Evolutionary conservation across 2,113 vertebrate species (phyloP).

Genomic region (Nerophis ophidion): DNA sequence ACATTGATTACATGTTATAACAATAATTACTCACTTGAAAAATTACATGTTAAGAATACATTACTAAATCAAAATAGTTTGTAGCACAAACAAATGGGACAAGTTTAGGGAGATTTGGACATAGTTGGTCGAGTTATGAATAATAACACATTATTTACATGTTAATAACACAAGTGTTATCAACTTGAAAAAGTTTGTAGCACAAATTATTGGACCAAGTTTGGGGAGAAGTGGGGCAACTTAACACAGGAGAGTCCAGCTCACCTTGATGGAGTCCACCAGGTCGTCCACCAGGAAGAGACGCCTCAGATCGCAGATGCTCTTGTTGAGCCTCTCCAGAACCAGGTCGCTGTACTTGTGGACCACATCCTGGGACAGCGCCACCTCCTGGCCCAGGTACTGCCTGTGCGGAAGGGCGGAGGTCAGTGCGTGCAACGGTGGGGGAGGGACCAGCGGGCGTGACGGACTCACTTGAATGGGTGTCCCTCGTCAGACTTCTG

Average conservation of each 20-base stretch:
- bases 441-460: neutral
- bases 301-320: constrained; percentile 79
- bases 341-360: constrained; percentile 86
- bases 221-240: neutral
- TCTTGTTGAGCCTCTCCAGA: constrained; percentile 80
- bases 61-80: no score
- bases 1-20: no score
- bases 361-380: constrained; percentile 82
- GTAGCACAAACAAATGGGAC: no score
- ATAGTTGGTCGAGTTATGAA: no score
- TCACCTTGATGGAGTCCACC: constrained; percentile 96
- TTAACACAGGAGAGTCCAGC: constrained; percentile 1
- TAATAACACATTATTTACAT: no score
- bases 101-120: no score
- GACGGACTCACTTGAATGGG: constrained; percentile 84
- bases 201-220: no score
- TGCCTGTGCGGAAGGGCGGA: constrained; percentile 63
- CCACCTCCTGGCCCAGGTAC: constrained; percentile 84
- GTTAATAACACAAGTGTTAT: no score
- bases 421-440: neutral
- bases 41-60: no score
- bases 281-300: constrained; percentile 96
- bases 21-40: no score
- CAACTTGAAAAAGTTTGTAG: no score
- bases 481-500: constrained; percentile 97